Evolutionary conservation across 1,140 invertebrate species (phyloP), one percentile per base, ranked within the genome.

Genomic region (Penaeus vannamei): DNA sequence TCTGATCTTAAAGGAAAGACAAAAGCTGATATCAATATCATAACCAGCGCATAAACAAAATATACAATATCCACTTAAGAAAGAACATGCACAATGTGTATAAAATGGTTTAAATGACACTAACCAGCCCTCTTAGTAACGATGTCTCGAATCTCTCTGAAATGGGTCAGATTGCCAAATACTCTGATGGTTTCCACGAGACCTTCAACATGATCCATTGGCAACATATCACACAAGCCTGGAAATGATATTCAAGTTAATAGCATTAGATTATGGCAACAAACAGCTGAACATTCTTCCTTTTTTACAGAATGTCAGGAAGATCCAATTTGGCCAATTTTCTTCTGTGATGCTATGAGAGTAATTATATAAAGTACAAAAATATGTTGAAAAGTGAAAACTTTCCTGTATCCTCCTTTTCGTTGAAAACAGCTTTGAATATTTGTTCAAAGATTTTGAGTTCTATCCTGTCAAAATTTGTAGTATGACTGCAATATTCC

Each of bases 81-180:
- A 42, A 64, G 42, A 29, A 53, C 53, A 53, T 53, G 53, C 53
- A 53, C 14, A 17, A 53, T 84, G 69, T 42, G 60, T n/a, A 82
- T 17, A 36, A 86, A 22, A 59, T 2, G 26, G 22, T 32, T 29
- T 46, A 19, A 14, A 77, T 26, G 0, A 64, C 60, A 76, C 88
- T 77, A 76, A 92, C 91, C 91, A 86, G 91, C 90, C 20, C 83
- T 87, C 53, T 91, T 88, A 46, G 87, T 91, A 42, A 92, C 80
- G 42, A 91, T 91, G 69, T 94, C 94, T 86, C 95, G 92, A 14
- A 95, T 94, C 72, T 94, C 93, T 92, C 94, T 94, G 42, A 94
- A 95, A 85, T 95, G 92, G 2, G 95, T 95, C 59, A 96, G 92
- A 92, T 96, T 96, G 36, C 95, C 95, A 92, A 95, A 94, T 32